Base-by-base conservation (phyloP, 1,140 invertebrate genomes). In the Carcinoscorpius rotundicauda region DNA sequence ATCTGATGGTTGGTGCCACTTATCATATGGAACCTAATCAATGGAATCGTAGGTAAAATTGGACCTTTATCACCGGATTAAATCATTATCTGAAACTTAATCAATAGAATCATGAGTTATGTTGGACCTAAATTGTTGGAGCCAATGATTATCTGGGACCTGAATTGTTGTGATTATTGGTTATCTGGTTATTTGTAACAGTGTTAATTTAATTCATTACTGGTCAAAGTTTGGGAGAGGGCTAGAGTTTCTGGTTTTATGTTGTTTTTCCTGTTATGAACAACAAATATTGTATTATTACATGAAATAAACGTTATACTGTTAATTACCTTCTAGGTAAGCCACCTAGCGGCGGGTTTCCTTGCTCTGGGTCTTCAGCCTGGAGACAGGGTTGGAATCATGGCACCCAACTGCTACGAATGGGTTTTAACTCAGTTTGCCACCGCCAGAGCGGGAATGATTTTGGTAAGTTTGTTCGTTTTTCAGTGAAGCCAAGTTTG, bases 381-480 rank as follows among this genome's bases (percentile, higher is more conserved):
- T 61, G 92, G 91, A 0, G 94, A 98, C 55, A 76, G 88, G 5
- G 70, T 99, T 3, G 94, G 88, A 0, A 80, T 98, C 9, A 97
- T 89, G 88, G 85, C 86, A 0, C 92, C 93, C 1, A 98, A 97
- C 77, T 81, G 81, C 49, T 73, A 85, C 5, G 85, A 90, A 72
- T 98, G 93, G 93, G 79, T 88, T 4, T 72, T 95, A 0, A 80
- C 84, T 0, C 82, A 87, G 70, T 80, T 91, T 68, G 93, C 87
- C 1, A 85, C 87, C 4, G 84, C 86, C 0, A 85, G 91, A 69
- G 84, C 85, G 6, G 96, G 95, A 1, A 76, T 67, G 6, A 65
- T 72, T 63, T 58, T 69, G 52, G 62, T 64, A 64, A 51, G 57
- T 29, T 29, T 29, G 29, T 29, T 29, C 29, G 29, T 29, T 29